Base-by-base conservation (phyloP, 2,113 vertebrate genomes). In the Chaetorhynchus papuensis region DNA sequence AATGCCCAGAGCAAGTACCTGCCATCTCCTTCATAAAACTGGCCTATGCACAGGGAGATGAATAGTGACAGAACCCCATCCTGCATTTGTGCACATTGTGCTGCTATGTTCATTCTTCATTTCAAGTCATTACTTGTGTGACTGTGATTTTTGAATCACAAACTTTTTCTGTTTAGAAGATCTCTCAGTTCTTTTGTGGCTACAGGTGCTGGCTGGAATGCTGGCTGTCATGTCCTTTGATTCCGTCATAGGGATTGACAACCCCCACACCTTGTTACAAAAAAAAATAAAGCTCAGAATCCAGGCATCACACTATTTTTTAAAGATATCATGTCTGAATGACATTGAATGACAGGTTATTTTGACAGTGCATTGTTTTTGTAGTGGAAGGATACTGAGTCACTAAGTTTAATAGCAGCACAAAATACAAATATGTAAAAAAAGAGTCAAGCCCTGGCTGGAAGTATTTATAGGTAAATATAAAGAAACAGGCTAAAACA, bases 1-100 rank as follows among this genome's bases (percentile, higher is more conserved):
- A 69, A 59, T 89, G 82, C 84, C 59, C 92, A 85, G 90, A 87
- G 68, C 92, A 89, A 96, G 74, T 84, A 91, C 88, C 78, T 94
- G 82, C 77, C 81, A 89, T 77, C 92, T 83, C 66, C 76, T 96
- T 91, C 87, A 44, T 71, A 77, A 90, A 70, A 42, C 70, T 93
- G 35, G 84, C 39, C 70, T 69, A 4, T 23, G 42, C 65, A 56
- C 47, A 37, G 75, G n/a, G 72, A 91, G 37, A 84, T 88, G 79
- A 92, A 6, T 23, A 60, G 42, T 90, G 89, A 66, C 91, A 87
- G 81, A 88, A 44, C n/a, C n/a, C 7, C 59, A 76, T 76, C 50
- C 81, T 86, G 78, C 86, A 68, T 88, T 71, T 82, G 44, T 82
- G 74, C 39, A 60, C 83, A 44, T 83, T 85, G 35, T 61, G 69